Conservation (phyloP, 2,888 invertebrate genomes). For the Neoascia interrupta region DNA sequence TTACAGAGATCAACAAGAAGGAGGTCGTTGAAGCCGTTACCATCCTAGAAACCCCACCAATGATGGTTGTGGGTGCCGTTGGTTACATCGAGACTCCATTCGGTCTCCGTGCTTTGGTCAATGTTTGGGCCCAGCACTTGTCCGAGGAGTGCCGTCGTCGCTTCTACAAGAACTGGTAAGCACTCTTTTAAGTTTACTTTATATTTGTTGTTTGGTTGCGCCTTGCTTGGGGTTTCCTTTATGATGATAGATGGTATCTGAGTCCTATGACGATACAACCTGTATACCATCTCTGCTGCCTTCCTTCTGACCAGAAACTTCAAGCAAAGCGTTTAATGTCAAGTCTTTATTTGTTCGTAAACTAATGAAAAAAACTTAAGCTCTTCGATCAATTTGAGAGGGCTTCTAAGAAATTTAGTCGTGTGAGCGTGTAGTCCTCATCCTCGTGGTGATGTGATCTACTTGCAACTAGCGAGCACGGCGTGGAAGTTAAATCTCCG, state of each 20-base stretch:
- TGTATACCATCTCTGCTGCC: slow-evolving; percentile 78
- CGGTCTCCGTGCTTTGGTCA: slow-evolving; percentile 95
- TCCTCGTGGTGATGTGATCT: slow-evolving; percentile 63
- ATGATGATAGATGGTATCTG: slow-evolving; percentile 80
- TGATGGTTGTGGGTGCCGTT: slow-evolving; percentile 98
- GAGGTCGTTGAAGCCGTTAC: slow-evolving; percentile 99
- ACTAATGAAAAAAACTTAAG: slow-evolving; percentile 72
- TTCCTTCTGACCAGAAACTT: slow-evolving; percentile 77
- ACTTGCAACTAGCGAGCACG: slow-evolving; percentile 75
- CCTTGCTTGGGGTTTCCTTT: slow-evolving; percentile 51
- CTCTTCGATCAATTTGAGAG: slow-evolving; percentile 88
- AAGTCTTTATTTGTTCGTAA: slow-evolving; percentile 9
- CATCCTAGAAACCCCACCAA: slow-evolving; percentile 98
- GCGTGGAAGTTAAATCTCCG: slow-evolving; percentile 82
- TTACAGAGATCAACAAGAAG: slow-evolving; percentile 98
- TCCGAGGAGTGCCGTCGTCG: slow-evolving; percentile 98
- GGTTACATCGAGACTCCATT: slow-evolving; percentile 99
- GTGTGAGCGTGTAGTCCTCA: slow-evolving; percentile 77
- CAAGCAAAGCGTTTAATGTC: slow-evolving; percentile 22
- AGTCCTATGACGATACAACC: slow-evolving; percentile 73
- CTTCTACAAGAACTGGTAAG: slow-evolving; percentile 99
- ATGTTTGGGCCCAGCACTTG: slow-evolving; percentile 99
- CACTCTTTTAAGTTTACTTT: neutral
- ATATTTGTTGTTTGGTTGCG: slow-evolving; percentile 6
- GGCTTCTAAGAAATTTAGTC: slow-evolving; percentile 79